A percentile compares a stretch with the other conserved stretches of the same genome.
phyloP scores from a whole-genome alignment of 2,888 invertebrate genomes.

The Cistogaster globosa region DNA sequence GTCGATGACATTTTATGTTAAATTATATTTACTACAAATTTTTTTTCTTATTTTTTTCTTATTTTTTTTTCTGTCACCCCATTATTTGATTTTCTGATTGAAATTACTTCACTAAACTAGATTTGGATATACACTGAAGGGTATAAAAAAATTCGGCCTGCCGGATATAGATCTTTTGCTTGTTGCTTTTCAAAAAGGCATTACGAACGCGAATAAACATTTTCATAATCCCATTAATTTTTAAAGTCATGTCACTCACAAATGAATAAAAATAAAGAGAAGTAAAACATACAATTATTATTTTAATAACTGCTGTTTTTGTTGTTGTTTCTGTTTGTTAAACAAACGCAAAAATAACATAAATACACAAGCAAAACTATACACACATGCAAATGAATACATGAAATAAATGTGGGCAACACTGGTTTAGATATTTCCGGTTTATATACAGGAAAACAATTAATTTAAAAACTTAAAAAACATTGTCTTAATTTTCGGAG shows the following conservation, averaged over 20 bases:
- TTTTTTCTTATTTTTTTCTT: too few species aligned
- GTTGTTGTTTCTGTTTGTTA: conserved; percentile 18
- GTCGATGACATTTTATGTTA: too few species aligned
- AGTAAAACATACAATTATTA: conserved; percentile 1
- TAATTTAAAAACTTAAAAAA: neutral
- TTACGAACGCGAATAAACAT: neutral
- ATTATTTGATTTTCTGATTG: too few species aligned
- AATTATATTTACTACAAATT: too few species aligned
- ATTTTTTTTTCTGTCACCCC: too few species aligned
- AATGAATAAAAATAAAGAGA: neutral
- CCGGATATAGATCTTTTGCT: too few species aligned
- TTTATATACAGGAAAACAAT: conserved; percentile 8
- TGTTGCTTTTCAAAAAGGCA: conserved; percentile 12
- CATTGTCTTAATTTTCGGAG: too few species aligned
- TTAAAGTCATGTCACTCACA: conserved; percentile 38
- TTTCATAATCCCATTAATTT: conserved; percentile 42
- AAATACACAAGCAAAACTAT: conserved; percentile 2
- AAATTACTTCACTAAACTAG: too few species aligned
- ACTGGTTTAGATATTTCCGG: conserved; percentile 68
- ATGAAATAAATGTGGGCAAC: conserved; percentile 58
- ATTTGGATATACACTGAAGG: too few species aligned
- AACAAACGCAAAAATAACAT: conserved; percentile 17
- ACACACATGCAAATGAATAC: neutral
- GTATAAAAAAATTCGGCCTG: too few species aligned
- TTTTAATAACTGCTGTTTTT: conserved; percentile 5